phyloP scores from a whole-genome alignment of 2,888 invertebrate genomes.

The Drosophila peninsularis region DNA sequence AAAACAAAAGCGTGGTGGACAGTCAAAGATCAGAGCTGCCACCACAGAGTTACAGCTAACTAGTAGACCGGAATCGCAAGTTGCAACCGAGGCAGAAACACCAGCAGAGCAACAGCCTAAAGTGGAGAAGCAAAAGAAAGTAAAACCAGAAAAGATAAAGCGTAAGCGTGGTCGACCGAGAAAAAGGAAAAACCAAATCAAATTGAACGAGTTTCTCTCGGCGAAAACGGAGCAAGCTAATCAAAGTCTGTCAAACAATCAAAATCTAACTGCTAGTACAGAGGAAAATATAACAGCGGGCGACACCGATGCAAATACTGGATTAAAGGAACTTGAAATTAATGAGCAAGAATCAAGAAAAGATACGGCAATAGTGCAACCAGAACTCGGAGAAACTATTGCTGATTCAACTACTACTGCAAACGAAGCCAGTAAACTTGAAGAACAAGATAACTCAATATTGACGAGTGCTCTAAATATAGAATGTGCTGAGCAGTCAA shows the following conservation, averaged over 20 bases:
- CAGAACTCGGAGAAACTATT: background rate
- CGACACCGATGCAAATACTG: background rate
- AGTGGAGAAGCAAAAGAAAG: background rate
- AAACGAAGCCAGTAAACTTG: background rate
- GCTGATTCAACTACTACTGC: background rate
- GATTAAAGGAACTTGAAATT: background rate
- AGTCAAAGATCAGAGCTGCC: constrained; percentile 20
- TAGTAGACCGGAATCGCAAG: background rate
- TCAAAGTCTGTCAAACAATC: background rate
- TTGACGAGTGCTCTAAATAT: background rate
- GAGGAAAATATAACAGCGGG: background rate
- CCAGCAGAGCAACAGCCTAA: background rate
- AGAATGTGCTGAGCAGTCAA: background rate
- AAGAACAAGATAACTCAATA: background rate
- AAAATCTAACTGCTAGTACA: background rate
- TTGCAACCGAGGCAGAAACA: too few species aligned
- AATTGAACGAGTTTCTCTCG: background rate
- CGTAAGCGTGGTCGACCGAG: constrained; percentile 38
- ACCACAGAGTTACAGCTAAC: constrained; percentile 35
- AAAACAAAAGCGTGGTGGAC: constrained; percentile 13
- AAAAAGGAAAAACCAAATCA: background rate
- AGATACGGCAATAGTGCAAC: too few species aligned
- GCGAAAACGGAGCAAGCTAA: background rate
- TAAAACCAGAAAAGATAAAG: constrained; percentile 3
- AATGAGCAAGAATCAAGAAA: background rate